Evolutionary conservation across 2,888 invertebrate genomes (phyloP), one percentile per base, ranked within the genome.

Genomic region (Lochmaea capreae): DNA sequence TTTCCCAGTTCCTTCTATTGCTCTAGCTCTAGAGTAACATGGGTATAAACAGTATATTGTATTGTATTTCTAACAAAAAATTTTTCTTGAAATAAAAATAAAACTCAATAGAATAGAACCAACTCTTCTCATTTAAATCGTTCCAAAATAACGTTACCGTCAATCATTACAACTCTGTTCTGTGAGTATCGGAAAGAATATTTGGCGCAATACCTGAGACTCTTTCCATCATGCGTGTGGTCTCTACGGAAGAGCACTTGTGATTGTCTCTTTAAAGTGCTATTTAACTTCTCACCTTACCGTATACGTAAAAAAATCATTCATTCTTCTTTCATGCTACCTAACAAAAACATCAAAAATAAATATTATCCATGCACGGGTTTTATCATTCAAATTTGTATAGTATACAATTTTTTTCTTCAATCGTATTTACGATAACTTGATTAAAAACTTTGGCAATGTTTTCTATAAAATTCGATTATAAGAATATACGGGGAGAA

Each of bases 191-290:
- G 46, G 43, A 61, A 18, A 9, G 33, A 52, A 62, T 62, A 65
- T 68, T 65, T 58, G 52, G 63, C 72, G 71, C 58, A 71, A 66
- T 66, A 71, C 66, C 71, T 66, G 66, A 54, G 18, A 54, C 67
- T 57, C 22, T 67, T 42, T 42, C 14, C 18, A 39, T 59, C 71
- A 65, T 70, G 73, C 70, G 73, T 69, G 73, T 73, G 73, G 73
- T 73, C 73, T 57, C 12, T 39, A 61, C 49, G 61, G 22, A 66
- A 73, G 63, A 73, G 70, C 61, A 62, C 68, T 69, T 69, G 22
- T 22, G 68, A 69, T 69, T 69, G 68, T 69, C 61, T 69, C 46
- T 33, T 22, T 69, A 49, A 52, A 69, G 68, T 69, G 68, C 68
- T 39, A 69, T 61, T 69, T 69, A 69, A 62, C 12, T 62, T 39